Conservation (phyloP, 2,888 invertebrate species). For the Ornithoptera alexandrae region DNA sequence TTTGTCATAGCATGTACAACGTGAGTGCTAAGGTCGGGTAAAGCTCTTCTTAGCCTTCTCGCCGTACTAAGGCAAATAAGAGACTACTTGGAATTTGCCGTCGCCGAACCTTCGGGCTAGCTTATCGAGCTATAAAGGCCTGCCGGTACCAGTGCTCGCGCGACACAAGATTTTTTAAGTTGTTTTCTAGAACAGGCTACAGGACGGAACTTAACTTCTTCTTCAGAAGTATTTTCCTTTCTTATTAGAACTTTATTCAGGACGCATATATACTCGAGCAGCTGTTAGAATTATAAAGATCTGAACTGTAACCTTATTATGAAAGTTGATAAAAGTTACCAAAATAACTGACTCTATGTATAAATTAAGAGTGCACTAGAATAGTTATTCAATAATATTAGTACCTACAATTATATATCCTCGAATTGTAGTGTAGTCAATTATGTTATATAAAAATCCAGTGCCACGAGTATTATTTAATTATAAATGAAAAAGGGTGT, state of each 20-base stretch:
- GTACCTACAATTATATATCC: constrained; percentile 10
- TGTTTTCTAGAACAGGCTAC: too few species aligned
- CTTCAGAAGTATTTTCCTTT: not conserved
- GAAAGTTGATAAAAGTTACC: constrained; percentile 6
- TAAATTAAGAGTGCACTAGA: constrained; percentile 4
- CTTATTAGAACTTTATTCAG: not conserved
- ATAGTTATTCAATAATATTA: constrained; percentile 1
- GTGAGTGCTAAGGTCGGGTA: too few species aligned
- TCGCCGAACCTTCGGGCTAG: too few species aligned
- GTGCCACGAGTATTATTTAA: constrained; percentile 27
- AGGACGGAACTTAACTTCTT: too few species aligned
- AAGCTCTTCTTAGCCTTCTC: too few species aligned
- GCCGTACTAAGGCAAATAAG: too few species aligned
- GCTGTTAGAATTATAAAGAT: constrained; percentile 12
- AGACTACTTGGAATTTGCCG: too few species aligned
- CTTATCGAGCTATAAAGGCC: too few species aligned
- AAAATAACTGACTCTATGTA: constrained; percentile 3
- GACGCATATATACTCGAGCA: not conserved
- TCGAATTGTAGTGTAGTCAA: constrained; percentile 14
- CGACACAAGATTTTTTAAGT: too few species aligned
- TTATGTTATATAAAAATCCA: constrained; percentile 20
- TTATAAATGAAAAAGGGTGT: constrained; percentile 24
- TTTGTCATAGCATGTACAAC: too few species aligned
- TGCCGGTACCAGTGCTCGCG: too few species aligned
- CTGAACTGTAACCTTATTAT: constrained; percentile 11